Evolutionary conservation across 2,113 vertebrate species (phyloP).

Genomic region (Cettia cetti): DNA sequence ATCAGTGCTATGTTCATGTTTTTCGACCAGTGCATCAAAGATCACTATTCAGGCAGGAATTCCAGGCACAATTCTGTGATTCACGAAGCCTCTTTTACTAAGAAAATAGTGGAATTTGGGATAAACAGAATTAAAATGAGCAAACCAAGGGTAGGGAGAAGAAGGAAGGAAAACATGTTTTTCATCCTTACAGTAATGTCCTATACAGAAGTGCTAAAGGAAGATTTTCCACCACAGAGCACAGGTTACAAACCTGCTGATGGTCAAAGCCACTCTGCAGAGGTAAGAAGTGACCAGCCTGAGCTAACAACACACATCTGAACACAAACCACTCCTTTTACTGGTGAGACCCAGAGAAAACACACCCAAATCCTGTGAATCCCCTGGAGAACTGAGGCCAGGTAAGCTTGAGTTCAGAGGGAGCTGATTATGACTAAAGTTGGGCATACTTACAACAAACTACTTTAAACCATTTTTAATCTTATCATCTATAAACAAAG

Average conservation of each 20-base stretch:
- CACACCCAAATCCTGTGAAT: not conserved
- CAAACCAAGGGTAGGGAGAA: not conserved
- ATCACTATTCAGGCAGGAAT: not conserved
- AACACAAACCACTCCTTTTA: not conserved
- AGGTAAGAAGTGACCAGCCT: not conserved
- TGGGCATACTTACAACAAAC: not conserved
- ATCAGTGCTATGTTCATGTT: not conserved
- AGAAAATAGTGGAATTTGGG: not conserved
- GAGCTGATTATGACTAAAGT: not conserved
- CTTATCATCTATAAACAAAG: not conserved
- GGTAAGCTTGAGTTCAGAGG: not conserved
- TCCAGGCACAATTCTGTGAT: not conserved
- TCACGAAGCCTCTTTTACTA: not conserved
- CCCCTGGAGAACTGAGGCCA: not conserved
- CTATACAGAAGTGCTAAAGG: not conserved
- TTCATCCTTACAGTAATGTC: not conserved
- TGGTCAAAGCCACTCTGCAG: not conserved
- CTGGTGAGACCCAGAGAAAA: not conserved
- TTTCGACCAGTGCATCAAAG: not conserved
- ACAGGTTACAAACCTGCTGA: not conserved
- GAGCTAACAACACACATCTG: not conserved
- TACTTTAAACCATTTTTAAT: not conserved
- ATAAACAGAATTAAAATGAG: not conserved
- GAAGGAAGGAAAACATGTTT: rapidly evolving
- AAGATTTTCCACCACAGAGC: not conserved